Percentiles rank a stretch among this genome's conserved stretches.
Conservation (phyloP, 2,113 vertebrate species). For the Phasianus colchicus region DNA sequence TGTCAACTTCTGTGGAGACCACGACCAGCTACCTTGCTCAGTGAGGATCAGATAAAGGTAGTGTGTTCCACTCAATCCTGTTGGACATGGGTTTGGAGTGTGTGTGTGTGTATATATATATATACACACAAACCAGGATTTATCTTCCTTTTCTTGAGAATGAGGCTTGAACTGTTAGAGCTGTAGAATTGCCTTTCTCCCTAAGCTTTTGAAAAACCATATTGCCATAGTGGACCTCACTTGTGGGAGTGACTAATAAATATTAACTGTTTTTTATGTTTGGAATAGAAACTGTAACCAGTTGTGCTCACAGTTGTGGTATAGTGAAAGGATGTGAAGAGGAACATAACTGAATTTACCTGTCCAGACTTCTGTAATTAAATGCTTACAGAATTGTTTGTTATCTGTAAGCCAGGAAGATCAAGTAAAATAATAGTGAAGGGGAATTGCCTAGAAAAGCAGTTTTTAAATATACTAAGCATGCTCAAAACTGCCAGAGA, state of each 20-base stretch:
- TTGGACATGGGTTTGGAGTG: neutral
- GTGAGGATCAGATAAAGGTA: slow-evolving; percentile 92
- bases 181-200: neutral
- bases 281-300: neutral
- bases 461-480: neutral
- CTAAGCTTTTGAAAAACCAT: neutral
- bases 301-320: neutral
- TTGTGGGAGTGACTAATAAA: neutral
- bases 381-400: neutral
- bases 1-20: slow-evolving; percentile 98
- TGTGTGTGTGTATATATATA: neutral
- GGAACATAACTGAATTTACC: neutral
- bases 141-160: neutral
- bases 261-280: neutral
- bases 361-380: neutral
- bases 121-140: no score
- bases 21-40: slow-evolving; percentile 88
- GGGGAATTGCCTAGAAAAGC: neutral
- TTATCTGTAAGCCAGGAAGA: neutral
- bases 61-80: neutral
- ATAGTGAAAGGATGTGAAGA: neutral
- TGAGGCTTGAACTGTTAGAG: neutral
- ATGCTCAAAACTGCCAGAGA: neutral
- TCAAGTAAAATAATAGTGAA: neutral
- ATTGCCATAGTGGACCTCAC: neutral